Conservation (phyloP, 1,140 invertebrate species). For the Ptiloglossa arizonensis region DNA sequence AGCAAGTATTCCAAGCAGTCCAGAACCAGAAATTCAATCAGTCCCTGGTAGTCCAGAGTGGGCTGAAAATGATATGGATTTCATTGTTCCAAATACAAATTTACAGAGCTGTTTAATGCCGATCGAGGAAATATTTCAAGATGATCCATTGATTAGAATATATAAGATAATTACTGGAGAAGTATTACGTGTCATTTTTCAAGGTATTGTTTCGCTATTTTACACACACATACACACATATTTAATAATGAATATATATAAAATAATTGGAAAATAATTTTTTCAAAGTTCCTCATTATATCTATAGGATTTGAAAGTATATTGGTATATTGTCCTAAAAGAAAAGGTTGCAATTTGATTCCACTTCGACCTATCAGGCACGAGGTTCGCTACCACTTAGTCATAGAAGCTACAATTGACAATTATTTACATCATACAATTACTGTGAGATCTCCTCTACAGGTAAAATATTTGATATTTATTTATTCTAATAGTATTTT, state of each 20-base stretch:
- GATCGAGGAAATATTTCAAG: conserved; percentile 62
- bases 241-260: too few species aligned
- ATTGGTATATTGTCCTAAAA: conserved; percentile 87
- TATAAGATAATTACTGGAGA: conserved; percentile 85
- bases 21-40: conserved; percentile 65
- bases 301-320: conserved; percentile 86
- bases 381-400: conserved; percentile 86
- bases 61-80: conserved; percentile 55
- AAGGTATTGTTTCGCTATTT: conserved; percentile 67
- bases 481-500: not conserved
- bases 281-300: not conserved
- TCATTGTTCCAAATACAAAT: conserved; percentile 36
- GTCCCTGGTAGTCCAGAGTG: conserved; percentile 50
- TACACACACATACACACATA: too few species aligned
- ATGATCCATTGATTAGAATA: conserved; percentile 82
- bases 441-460: conserved; percentile 88
- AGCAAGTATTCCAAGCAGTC: conserved; percentile 70
- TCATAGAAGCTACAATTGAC: conserved; percentile 85
- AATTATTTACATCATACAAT: conserved; percentile 85
- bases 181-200: conserved; percentile 84
- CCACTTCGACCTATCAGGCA: conserved; percentile 86
- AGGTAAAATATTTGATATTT: conserved; percentile 81
- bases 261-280: not conserved
- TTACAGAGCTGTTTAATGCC: conserved; percentile 37
- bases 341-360: conserved; percentile 87